phyloP scores from a whole-genome alignment of 2,113 vertebrate species.

The Neogale vison region DNA sequence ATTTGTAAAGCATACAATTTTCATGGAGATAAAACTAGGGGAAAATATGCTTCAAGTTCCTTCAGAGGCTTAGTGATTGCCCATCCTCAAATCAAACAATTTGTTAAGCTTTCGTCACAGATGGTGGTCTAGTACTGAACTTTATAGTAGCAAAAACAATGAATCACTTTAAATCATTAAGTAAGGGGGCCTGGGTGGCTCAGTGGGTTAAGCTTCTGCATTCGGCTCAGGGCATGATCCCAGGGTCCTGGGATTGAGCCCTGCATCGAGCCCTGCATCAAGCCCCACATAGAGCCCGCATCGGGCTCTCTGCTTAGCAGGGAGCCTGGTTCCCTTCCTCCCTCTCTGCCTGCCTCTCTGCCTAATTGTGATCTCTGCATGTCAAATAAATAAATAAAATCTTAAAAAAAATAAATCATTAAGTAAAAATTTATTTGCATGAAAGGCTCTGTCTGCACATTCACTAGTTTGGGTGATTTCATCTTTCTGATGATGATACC shows the following conservation, averaged over 20 bases:
- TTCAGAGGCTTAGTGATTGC: background rate
- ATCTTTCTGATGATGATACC: background rate
- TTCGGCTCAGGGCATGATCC: too few species aligned
- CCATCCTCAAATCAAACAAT: background rate
- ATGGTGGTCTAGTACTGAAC: background rate
- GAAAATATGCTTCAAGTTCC: background rate
- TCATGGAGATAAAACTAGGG: background rate
- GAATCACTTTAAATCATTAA: background rate
- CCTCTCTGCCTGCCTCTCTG: too few species aligned
- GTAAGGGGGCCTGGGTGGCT: background rate
- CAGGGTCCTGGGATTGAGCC: too few species aligned
- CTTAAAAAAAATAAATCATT: background rate
- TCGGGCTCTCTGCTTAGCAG: too few species aligned
- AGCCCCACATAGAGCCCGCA: too few species aligned
- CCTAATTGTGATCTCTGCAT: too few species aligned
- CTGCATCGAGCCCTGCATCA: too few species aligned
- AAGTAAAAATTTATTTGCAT: background rate
- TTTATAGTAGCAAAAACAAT: background rate
- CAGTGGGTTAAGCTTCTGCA: too few species aligned
- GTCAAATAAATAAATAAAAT: too few species aligned
- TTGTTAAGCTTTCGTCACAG: background rate
- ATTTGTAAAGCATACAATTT: conserved; percentile 30
- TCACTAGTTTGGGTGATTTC: background rate
- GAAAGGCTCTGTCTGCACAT: background rate
- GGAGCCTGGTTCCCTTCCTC: too few species aligned